Evolutionary conservation across 2,113 vertebrate genomes (phyloP).

Genomic region (Geococcyx californianus): DNA sequence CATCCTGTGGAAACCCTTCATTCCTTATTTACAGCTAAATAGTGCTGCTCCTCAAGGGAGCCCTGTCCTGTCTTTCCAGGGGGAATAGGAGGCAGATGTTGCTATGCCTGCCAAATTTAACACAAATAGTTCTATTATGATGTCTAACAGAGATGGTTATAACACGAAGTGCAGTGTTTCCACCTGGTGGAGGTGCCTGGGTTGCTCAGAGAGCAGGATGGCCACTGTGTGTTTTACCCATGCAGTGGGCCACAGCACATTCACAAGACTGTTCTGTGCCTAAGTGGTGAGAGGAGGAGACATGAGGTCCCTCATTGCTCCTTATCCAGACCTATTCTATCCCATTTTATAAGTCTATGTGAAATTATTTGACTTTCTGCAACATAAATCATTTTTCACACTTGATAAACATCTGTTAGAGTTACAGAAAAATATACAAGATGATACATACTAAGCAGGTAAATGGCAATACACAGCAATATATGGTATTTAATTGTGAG

Average conservation of each 20-base stretch:
- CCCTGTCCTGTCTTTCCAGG: neutral
- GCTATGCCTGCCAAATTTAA: neutral
- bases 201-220: neutral
- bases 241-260: rapidly evolving
- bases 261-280: neutral
- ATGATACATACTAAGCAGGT: neutral
- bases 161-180: neutral
- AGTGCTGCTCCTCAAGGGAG: neutral
- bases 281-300: neutral
- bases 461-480: neutral
- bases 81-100: neutral
- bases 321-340: neutral
- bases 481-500: neutral
- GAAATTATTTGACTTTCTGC: neutral
- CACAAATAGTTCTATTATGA: neutral
- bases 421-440: neutral
- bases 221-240: neutral
- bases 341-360: neutral
- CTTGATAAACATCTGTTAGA: neutral
- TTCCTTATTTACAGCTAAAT: neutral
- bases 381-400: neutral
- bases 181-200: neutral
- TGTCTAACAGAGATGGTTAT: neutral
- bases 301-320: neutral
- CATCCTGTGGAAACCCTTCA: neutral